A percentile compares a stretch with the other conserved stretches of the same genome.
Evolutionary conservation across 2,113 vertebrate species (phyloP).

Genomic region (Paratilapia polleni): DNA sequence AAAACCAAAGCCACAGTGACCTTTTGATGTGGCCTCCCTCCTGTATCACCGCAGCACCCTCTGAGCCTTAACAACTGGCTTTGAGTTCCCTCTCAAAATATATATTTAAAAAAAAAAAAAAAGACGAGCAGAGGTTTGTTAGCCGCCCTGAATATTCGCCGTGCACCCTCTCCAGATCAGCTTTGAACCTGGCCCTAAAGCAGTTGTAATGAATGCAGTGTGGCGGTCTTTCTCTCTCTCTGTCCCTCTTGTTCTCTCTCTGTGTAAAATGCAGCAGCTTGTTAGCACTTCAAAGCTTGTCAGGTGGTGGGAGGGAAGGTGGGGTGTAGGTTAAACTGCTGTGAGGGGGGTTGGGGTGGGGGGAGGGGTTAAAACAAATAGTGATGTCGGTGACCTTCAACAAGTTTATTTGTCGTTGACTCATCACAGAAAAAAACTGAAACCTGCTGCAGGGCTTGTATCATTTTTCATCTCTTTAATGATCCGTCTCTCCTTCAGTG

Average conservation of each 20-base stretch:
- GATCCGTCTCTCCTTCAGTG: neutral
- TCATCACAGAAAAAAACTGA: neutral
- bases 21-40: too few relatives aligned
- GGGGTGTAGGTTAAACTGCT: constrained; percentile 1
- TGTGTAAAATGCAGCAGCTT: constrained; percentile 9
- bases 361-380: constrained; percentile 13
- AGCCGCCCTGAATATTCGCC: neutral
- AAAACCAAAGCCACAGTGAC: too few relatives aligned
- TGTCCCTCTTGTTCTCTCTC: neutral
- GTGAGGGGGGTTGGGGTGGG: neutral
- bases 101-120: too few relatives aligned
- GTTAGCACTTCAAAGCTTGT: constrained; percentile 54
- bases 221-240: neutral
- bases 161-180: neutral
- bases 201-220: neutral
- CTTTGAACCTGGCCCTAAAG: constrained; percentile 11
- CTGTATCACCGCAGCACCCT: too few relatives aligned
- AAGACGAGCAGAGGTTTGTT: too few relatives aligned
- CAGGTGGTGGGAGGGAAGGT: constrained; percentile 22
- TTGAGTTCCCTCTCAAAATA: too few relatives aligned
- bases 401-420: constrained; percentile 24
- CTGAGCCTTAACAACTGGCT: too few relatives aligned
- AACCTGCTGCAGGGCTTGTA: neutral
- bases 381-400: constrained; percentile 45
- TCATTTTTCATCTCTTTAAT: neutral